A percentile compares a stretch with the other conserved stretches of the same genome.
Conservation (phyloP, 1,140 invertebrate species). For the Drosophila triauraria region DNA sequence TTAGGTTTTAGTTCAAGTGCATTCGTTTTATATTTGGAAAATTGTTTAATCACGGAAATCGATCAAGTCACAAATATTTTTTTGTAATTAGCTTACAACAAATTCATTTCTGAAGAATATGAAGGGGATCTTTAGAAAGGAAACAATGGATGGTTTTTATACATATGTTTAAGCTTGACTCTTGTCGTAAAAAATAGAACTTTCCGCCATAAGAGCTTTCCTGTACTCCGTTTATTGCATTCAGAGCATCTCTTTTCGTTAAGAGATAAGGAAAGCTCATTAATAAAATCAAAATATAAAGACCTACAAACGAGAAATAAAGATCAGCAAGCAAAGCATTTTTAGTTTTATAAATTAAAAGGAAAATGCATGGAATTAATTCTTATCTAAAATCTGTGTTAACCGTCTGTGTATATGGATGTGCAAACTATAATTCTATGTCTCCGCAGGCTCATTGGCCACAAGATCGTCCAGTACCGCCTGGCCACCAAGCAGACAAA, state of each 20-base stretch:
- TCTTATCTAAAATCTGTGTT: no score
- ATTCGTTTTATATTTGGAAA: background rate
- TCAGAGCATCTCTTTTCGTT: background rate
- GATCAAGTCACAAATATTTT: background rate
- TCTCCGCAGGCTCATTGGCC: slow-evolving; percentile 50
- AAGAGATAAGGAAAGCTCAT: slow-evolving; percentile 47
- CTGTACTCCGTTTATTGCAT: slow-evolving; percentile 11
- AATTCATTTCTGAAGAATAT: no score
- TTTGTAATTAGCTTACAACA: no score
- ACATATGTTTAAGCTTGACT: background rate
- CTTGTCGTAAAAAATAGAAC: background rate
- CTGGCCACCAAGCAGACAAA: slow-evolving; percentile 57
- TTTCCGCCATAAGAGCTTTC: background rate
- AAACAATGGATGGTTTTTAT: background rate
- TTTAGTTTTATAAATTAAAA: no score
- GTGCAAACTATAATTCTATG: no score
- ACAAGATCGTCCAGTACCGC: slow-evolving; percentile 68
- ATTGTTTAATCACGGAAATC: background rate
- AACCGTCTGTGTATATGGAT: no score
- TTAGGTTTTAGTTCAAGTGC: slow-evolving; percentile 7
- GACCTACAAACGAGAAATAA: background rate
- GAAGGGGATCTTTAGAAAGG: no score
- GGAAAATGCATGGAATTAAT: no score
- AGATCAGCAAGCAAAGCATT: no score
- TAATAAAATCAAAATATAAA: background rate